These are phyloP conservation scores for Pandemis cinnamomeana DNA, from an alignment of 2,888 invertebrate species.

Conservation along the genomic window DNA sequence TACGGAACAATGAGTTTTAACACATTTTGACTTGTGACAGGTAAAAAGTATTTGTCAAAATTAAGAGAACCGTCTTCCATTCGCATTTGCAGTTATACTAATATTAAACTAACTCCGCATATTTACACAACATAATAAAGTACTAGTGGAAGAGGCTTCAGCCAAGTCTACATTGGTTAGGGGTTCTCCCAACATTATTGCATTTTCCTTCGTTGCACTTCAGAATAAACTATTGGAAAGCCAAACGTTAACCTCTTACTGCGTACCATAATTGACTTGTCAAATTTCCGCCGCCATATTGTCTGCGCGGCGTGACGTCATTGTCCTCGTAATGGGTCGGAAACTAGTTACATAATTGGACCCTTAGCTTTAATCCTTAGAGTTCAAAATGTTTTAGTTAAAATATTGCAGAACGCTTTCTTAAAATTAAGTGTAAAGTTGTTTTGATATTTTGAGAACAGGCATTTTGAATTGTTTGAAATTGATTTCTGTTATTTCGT, in stretches of 20 bases:
- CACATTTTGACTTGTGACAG: no score
- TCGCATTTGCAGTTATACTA: no score
- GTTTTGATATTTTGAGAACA: not conserved
- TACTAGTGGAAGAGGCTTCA: no score
- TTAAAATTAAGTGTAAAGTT: not conserved
- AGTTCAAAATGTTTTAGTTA: slow-evolving; percentile 45
- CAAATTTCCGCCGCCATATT: slow-evolving; percentile 74
- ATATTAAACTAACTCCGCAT: no score
- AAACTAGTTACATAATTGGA: slow-evolving; percentile 61
- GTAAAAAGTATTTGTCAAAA: no score
- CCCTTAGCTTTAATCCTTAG: slow-evolving; percentile 46
- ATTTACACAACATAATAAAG: no score
- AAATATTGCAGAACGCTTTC: slow-evolving; percentile 14
- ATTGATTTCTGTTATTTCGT: slow-evolving; percentile 1
- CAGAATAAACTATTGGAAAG: slow-evolving; percentile 4
- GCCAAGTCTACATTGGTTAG: no score
- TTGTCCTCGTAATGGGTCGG: slow-evolving; percentile 76
- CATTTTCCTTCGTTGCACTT: not conserved
- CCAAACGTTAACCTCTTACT: slow-evolving; percentile 44
- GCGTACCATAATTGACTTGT: slow-evolving; percentile 65
- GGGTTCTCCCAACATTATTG: no score
- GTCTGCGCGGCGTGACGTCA: slow-evolving; percentile 72
- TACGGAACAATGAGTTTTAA: no score
- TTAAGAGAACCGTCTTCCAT: no score
- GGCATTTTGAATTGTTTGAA: not conserved